Base-by-base conservation (phyloP, 2,888 invertebrate genomes). In the Yponomeuta cagnagella region DNA sequence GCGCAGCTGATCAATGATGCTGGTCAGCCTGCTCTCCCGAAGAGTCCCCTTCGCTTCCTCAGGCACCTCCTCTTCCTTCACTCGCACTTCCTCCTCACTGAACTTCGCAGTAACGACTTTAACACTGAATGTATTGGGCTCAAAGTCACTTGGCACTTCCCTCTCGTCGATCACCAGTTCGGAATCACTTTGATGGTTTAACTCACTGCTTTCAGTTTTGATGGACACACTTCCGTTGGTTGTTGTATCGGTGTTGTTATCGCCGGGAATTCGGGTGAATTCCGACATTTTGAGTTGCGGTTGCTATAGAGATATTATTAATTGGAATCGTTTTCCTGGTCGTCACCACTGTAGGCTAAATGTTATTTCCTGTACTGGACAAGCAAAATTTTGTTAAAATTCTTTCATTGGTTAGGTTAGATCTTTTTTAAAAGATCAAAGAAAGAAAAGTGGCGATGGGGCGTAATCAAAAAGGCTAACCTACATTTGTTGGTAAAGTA, bases 1-100 rank as follows among this genome's bases (percentile, higher is more conserved):
- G 71, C 88, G 79, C 70, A 93, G 79, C 77, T 93, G 93, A 72
- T 93, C 92, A 71, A 93, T 93, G 76, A 93, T 93, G 74, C 82
- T 88, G 2, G 89, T 93, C 71, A 93, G 80, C 23, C 93, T 76
- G 73, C 85, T 89, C 80, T 91, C 92, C 73, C 90, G 78, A 31
- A 83, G 86, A 70, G 74, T 83, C n/a, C 82, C 79, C 2, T 76
- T 75, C 30, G 74, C 81, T 31, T 77, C 79, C 71, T 85, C 86
- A 31, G 83, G 84, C 68, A 76, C 77, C 66, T 82, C 84, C 69
- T 81, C 82, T 69, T 82, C 82, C 75, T 83, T 86, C 74, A 77
- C 78, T 72, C 73, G 71, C 79, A 82, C 79, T 75, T 80, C 81
- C 78, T 77, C 76, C 69, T 71, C 69, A 75, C 74, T 72, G 71